phyloP scores from a whole-genome alignment of 2,888 invertebrate genomes.

The Isoperla grammatica region DNA sequence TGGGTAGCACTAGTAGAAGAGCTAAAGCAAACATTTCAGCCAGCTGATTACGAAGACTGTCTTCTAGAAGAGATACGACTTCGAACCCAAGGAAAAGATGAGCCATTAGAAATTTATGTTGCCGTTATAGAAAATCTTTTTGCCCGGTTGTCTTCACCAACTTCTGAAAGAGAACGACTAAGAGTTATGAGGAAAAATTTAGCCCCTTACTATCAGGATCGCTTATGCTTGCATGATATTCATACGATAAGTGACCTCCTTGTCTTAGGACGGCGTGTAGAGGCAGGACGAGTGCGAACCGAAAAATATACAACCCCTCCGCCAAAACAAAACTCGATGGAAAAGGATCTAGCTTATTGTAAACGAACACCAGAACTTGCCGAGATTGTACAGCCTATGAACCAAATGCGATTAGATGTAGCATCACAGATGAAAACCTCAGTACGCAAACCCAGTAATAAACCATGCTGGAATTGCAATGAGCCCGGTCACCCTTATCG shows the following conservation, averaged over 20 bases:
- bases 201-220: constrained; percentile 18
- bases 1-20: constrained; percentile 25
- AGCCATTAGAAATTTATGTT: constrained; percentile 33
- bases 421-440: no score
- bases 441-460: no score
- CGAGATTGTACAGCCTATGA: no score
- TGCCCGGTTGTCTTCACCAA: constrained; percentile 13
- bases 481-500: no score
- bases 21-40: constrained; percentile 28
- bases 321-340: constrained; percentile 22
- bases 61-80: constrained; percentile 29
- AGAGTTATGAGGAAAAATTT: constrained; percentile 28
- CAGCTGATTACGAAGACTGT: constrained; percentile 32
- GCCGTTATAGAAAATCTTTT: constrained; percentile 32
- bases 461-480: no score
- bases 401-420: no score
- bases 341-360: constrained; percentile 27
- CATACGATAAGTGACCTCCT: constrained; percentile 15
- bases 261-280: constrained; percentile 22
- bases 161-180: constrained; percentile 22
- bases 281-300: constrained; percentile 19
- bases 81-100: constrained; percentile 33
- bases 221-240: constrained; percentile 17
- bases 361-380: no score
- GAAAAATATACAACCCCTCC: constrained; percentile 27